Percentiles rank a stretch among this genome's conserved stretches.
phyloP scores from a whole-genome alignment of 2,888 invertebrate genomes.

The Tipula unca region DNA sequence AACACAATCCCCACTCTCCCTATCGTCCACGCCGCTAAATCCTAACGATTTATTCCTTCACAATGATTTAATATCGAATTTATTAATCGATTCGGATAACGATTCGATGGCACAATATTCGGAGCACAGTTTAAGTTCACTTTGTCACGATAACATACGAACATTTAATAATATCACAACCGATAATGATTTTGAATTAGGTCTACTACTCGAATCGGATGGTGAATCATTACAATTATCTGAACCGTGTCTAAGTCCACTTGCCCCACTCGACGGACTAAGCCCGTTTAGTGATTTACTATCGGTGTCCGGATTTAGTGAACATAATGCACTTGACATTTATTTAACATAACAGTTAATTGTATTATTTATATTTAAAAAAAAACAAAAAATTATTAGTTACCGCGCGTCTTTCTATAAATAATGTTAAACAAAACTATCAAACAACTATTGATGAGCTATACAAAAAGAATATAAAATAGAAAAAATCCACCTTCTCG shows the following conservation, averaged over 20 bases:
- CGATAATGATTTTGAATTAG: conserved; percentile 34
- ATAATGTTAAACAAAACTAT: conserved; percentile 21
- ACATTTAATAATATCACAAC: not conserved
- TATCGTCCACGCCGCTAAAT: conserved; percentile 19
- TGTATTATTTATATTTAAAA: not conserved
- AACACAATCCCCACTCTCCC: conserved; percentile 19
- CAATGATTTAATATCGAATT: not conserved
- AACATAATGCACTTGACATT: conserved; percentile 33
- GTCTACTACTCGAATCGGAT: conserved; percentile 50
- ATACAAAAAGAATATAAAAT: conserved; percentile 34
- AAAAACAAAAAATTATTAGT: too few species aligned
- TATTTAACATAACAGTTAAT: conserved; percentile 37
- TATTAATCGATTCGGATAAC: not conserved
- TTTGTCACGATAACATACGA: not conserved
- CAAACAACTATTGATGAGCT: conserved; percentile 28
- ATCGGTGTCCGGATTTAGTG: conserved; percentile 34
- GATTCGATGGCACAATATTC: not conserved
- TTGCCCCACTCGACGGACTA: conserved; percentile 27
- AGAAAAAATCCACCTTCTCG: not conserved
- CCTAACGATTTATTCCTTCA: not conserved
- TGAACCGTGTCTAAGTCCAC: conserved; percentile 36
- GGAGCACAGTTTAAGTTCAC: conserved; percentile 15
- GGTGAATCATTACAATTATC: conserved; percentile 46
- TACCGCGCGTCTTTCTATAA: not conserved
- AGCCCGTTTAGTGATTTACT: conserved; percentile 38